phyloP scores from a whole-genome alignment of 2,113 vertebrate genomes.

The Bathybates hornii region DNA sequence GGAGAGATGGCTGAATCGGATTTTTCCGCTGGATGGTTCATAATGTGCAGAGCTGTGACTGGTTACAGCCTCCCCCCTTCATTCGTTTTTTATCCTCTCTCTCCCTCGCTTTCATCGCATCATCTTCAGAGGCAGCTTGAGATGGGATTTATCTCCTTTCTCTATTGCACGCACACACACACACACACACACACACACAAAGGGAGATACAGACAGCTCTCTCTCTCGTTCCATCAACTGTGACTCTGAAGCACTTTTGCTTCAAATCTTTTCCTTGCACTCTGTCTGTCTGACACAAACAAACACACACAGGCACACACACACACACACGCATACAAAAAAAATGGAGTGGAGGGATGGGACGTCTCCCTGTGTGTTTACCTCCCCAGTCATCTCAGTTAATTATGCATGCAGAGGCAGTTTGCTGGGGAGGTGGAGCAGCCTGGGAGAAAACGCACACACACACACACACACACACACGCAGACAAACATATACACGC shows the following conservation, averaged over 20 bases:
- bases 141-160: conserved; percentile 63
- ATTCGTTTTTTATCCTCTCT: conserved; percentile 55
- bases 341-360: conserved; percentile 31
- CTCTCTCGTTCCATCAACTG: conserved; percentile 36
- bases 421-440: conserved; percentile 48
- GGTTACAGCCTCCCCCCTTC: conserved; percentile 41
- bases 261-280: conserved; percentile 42
- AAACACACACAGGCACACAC: conserved; percentile 3
- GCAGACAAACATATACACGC: neutral
- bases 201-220: conserved; percentile 6
- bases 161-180: neutral
- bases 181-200: neutral
- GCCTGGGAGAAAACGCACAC: conserved; percentile 42
- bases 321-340: neutral
- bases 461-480: neutral
- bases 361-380: conserved; percentile 60
- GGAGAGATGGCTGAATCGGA: conserved; percentile 49
- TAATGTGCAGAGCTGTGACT: conserved; percentile 60
- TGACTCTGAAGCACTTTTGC: conserved; percentile 28
- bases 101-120: conserved; percentile 64
- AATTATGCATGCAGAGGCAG: conserved; percentile 70
- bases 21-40: conserved; percentile 64
- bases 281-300: conserved; percentile 45
- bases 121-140: conserved; percentile 65
- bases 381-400: conserved; percentile 59